phyloP scores from a whole-genome alignment of 2,113 vertebrate species.

The Trichechus manatus region DNA sequence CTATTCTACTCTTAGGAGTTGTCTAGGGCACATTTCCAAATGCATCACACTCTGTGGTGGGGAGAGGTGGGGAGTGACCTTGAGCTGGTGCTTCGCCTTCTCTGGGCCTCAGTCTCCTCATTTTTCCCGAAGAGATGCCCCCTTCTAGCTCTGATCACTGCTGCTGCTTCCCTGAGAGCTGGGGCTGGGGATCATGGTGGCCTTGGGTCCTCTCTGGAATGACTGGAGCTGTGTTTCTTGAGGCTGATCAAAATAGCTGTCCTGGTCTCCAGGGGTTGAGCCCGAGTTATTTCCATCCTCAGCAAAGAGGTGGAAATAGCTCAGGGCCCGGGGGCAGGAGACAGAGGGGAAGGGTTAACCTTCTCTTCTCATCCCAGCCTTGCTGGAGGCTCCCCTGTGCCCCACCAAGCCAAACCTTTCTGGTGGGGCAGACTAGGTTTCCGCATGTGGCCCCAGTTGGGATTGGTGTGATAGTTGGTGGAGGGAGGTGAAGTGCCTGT shows the following conservation, averaged over 20 bases:
- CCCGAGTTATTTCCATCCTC: slow-evolving; percentile 80
- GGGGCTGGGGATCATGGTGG: slow-evolving; percentile 33
- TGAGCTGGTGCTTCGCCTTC: neutral
- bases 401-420: slow-evolving; percentile 27
- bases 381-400: neutral
- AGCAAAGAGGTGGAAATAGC: slow-evolving; percentile 80
- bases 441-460: neutral
- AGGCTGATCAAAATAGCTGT: slow-evolving; percentile 80
- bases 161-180: neutral
- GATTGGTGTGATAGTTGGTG: neutral
- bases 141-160: neutral
- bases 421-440: slow-evolving; percentile 36
- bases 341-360: slow-evolving; percentile 59
- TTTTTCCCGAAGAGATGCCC: neutral
- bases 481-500: neutral
- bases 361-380: neutral
- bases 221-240: slow-evolving; percentile 71
- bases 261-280: slow-evolving; percentile 76
- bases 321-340: slow-evolving; percentile 40
- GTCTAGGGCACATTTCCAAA: neutral
- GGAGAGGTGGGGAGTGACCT: neutral
- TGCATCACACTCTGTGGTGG: neutral
- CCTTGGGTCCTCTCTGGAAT: slow-evolving; percentile 53
- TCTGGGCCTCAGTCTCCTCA: neutral
- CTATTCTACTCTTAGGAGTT: neutral